phyloP scores from a whole-genome alignment of 2,888 invertebrate genomes.

The Tenthredo scrophulariae region DNA sequence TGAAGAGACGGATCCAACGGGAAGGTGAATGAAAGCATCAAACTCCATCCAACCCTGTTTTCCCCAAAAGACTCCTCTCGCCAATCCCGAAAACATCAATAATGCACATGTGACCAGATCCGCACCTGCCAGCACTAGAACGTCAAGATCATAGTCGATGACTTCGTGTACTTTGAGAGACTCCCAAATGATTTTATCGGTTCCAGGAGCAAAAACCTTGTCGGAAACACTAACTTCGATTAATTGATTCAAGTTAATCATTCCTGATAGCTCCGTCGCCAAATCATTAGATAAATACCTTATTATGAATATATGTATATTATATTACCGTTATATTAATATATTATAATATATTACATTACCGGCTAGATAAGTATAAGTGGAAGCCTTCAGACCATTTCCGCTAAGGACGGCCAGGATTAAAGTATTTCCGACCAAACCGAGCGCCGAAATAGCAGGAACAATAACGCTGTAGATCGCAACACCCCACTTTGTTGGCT shows the following conservation, averaged over 20 bases:
- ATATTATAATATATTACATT: no score
- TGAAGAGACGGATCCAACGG: conserved; percentile 70
- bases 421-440: conserved; percentile 72
- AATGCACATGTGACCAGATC: conserved; percentile 72
- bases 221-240: not conserved
- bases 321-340: no score
- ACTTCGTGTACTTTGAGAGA: not conserved
- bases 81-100: conserved; percentile 70
- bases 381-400: conserved; percentile 70
- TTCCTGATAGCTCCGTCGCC: not conserved
- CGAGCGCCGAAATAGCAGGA: conserved; percentile 72
- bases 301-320: no score
- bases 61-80: conserved; percentile 69
- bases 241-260: not conserved
- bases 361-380: conserved; percentile 75
- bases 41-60: conserved; percentile 68
- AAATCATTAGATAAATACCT: no score
- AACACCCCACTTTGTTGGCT: conserved; percentile 62
- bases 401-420: conserved; percentile 70
- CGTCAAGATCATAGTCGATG: conserved; percentile 13
- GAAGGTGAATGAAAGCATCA: conserved; percentile 72
- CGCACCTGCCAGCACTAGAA: conserved; percentile 71
- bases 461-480: conserved; percentile 73
- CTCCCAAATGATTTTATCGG: not conserved
- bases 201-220: not conserved